Base-by-base conservation (phyloP, 2,888 invertebrate genomes). In the Amitus sp. region DNA sequence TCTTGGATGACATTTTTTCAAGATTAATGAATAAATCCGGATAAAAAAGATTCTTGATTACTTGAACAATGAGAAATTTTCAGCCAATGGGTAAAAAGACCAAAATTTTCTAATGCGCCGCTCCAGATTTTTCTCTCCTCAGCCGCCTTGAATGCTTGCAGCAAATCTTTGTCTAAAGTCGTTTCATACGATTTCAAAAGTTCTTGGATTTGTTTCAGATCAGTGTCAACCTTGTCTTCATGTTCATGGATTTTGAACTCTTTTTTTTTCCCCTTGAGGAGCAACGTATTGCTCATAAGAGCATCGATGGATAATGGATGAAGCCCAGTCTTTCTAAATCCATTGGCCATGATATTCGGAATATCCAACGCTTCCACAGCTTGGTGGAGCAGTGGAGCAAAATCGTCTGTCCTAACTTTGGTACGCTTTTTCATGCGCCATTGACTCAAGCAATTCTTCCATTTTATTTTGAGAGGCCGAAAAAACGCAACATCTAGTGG, bases 401-500 rank as follows among this genome's bases (percentile, higher is more conserved):
- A 57, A 40, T 57, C 51, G 47, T 57, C 51, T 19, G 13, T 40
- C 15, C 51, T 30, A 9, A 57, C 1, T 42, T 51, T 57, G 17
- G 43, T 20, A 12, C 42, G 15, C 34, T 55, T 43, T 17, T 43
- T 17, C 5, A 19, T n/a, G 20, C 43, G 42, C 55, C 55, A 55
- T 18, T 55, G 48, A 15, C 27, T 15, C 20, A 48, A 19, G 47
- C 30, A 30, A 15, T 47, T 47, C 19, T 33, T 30, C 47, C 33
- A 47, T 17, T 17, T 33, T 1, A 2, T 2, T 47, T 47, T 47
- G 15, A 33, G 15, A 10, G 47, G 19, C 9, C 18, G 33, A 17
- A 33, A 47, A 2, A 47, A 47, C 12, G 47, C 47, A 3, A 30
- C 30, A 2, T 73, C 71, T 23, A 62, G 53, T 17, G 69, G 69